Evolutionary conservation across 2,888 invertebrate species (phyloP).

Genomic region (Clunio marinus): DNA sequence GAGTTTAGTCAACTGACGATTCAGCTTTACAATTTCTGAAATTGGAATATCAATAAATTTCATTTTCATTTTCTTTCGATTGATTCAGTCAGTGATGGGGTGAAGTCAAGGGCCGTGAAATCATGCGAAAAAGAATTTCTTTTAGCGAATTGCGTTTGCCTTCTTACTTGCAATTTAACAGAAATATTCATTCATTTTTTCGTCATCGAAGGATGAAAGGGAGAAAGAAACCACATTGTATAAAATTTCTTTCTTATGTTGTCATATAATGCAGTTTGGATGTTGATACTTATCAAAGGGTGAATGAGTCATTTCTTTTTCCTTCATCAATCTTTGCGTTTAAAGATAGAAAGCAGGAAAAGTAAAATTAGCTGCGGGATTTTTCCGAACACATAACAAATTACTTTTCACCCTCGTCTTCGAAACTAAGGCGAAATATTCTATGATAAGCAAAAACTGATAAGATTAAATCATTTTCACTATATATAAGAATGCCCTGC

Average conservation of each 20-base stretch:
- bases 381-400: slow-evolving; percentile 38
- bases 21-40: neutral
- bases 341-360: slow-evolving; percentile 3
- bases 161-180: neutral
- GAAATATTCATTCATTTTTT: too few species aligned
- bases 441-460: slow-evolving; percentile 36
- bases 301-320: slow-evolving; percentile 9
- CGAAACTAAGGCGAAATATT: slow-evolving; percentile 6
- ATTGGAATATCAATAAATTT: slow-evolving; percentile 16
- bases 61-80: too few species aligned
- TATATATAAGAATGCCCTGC: neutral
- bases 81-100: neutral
- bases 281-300: neutral
- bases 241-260: neutral
- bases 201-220: slow-evolving; percentile 8
- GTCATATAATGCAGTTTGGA: slow-evolving; percentile 4
- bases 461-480: slow-evolving; percentile 39
- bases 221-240: neutral
- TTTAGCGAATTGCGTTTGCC: neutral
- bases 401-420: slow-evolving; percentile 35
- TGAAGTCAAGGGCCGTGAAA: neutral
- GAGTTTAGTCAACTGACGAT: neutral
- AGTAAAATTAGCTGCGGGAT: slow-evolving; percentile 39
- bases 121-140: neutral
- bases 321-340: too few species aligned